Base-by-base conservation (phyloP, 1,140 invertebrate species). In the Philotrypesis tridentata region DNA sequence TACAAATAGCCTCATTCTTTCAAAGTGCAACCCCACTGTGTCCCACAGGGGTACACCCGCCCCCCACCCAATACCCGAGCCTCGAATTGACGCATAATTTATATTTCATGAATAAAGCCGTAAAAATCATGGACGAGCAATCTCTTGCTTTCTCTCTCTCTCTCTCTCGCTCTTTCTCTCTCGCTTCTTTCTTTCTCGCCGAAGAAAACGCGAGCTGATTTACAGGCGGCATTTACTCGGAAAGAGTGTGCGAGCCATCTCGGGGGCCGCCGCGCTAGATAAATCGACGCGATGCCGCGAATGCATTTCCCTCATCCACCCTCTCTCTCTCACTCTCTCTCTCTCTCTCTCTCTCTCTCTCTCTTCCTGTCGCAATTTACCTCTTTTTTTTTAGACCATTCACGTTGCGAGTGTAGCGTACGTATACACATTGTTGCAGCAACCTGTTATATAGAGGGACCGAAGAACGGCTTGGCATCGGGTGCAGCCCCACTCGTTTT, bases 171-270 rank as follows among this genome's bases (percentile, higher is more conserved):
- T 17, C 7, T 67, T 0, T 31, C 37, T 65, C 63, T 23, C 25
- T 14, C 17, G 29, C n/a, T n/a, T n/a, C n/a, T n/a, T n/a, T n/a
- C n/a, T n/a, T n/a, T n/a, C n/a, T n/a, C n/a, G 23, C 23, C 70
- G 60, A 85, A 86, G 84, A 85, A 85, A 87, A 85, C 85, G 71
- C 65, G 43, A 65, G 37, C 74, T 87, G 86, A 87, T 87, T 87
- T 87, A 87, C 82, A 85, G 82, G 78, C 37, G 60, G 73, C 81
- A 81, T 87, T 87, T 80, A 80, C 29, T 48, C 70, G 27, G 61
- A 70, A 70, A 70, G 31, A 70, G 79, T 77, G 79, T 77, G 65
- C 78, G 67, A 85, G 61, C 79, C 68, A 85, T 85, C 71, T 74
- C 83, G 79, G 55, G 27, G 55, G n/a, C 40, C 14, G n/a, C 40